Conservation (phyloP, 2,797 vertebrate genomes). For the Oreortyx pictus region DNA sequence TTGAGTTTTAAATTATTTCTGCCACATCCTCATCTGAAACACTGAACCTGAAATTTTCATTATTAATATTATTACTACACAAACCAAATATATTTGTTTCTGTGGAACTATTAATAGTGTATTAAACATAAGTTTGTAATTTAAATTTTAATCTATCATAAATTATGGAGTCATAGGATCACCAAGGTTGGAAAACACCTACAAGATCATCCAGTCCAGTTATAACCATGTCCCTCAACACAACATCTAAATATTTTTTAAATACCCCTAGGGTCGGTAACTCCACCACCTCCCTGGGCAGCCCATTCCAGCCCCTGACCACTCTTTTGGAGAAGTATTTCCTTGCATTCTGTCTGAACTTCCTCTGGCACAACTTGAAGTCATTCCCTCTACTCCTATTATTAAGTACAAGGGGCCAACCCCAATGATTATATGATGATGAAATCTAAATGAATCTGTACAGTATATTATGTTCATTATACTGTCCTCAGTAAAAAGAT, state of each 20-base stretch:
- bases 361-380: too few relatives aligned
- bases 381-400: too few relatives aligned
- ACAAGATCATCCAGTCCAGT: too few relatives aligned
- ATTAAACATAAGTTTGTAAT: neutral
- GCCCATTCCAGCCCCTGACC: too few relatives aligned
- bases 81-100: neutral
- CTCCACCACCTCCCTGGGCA: too few relatives aligned
- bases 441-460: neutral
- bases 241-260: too few relatives aligned
- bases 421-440: neutral
- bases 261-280: too few relatives aligned
- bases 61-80: neutral
- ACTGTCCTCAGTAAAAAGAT: neutral
- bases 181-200: too few relatives aligned
- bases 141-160: neutral
- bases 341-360: too few relatives aligned
- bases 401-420: too few relatives aligned
- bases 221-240: too few relatives aligned
- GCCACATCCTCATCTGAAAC: neutral
- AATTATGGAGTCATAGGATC: neutral
- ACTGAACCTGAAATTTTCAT: neutral
- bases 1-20: neutral
- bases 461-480: neutral
- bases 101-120: neutral
- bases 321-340: too few relatives aligned